Percentiles rank a stretch among this genome's conserved stretches.
Evolutionary conservation across 37 sponge, comb jelly and placozoan genomes (phyloP).

Genomic region (Chondrosia reniformis): DNA sequence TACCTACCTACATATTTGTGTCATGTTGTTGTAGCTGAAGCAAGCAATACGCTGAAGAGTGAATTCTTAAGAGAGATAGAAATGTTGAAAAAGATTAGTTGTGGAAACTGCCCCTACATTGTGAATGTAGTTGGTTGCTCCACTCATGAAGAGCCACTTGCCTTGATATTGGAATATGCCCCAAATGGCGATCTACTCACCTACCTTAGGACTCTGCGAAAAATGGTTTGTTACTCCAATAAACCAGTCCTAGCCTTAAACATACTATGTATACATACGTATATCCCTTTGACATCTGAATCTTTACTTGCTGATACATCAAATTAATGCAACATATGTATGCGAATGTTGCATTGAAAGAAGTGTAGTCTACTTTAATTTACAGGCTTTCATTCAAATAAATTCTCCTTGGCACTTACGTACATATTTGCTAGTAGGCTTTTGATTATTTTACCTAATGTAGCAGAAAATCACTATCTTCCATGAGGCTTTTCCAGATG

Average conservation of each 20-base stretch:
- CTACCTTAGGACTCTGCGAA: conserved; percentile 11
- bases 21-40: neutral
- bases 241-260: neutral
- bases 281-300: too few relatives aligned
- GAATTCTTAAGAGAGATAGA: conserved; percentile 15
- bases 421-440: too few relatives aligned
- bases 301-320: neutral
- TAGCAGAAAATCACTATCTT: too few relatives aligned
- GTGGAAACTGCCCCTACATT: conserved; percentile 1
- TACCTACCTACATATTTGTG: neutral
- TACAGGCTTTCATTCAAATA: too few relatives aligned
- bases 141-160: conserved; percentile 16
- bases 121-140: conserved; percentile 15
- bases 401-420: too few relatives aligned
- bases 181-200: conserved; percentile 14
- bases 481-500: too few relatives aligned
- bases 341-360: neutral
- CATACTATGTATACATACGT: too few relatives aligned
- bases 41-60: conserved; percentile 1
- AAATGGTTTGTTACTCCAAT: neutral
- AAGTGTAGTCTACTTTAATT: too few relatives aligned
- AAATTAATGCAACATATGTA: neutral
- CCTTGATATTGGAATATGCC: conserved; percentile 18
- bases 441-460: too few relatives aligned
- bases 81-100: conserved; percentile 19